phyloP scores from a whole-genome alignment of 1,140 invertebrate genomes.

The Sitobion miscanthi region DNA sequence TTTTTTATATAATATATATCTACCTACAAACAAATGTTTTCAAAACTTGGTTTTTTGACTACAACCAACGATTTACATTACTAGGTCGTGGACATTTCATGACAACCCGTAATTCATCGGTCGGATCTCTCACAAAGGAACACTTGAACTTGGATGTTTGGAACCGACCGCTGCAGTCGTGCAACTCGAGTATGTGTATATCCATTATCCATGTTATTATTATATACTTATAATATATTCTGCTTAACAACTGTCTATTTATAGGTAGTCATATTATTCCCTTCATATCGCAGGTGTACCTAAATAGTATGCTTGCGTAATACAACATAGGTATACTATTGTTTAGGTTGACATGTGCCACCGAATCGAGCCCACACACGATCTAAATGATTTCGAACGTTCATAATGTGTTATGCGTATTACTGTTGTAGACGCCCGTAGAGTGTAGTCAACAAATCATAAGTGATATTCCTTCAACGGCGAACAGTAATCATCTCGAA shows the following conservation, averaged over 20 bases:
- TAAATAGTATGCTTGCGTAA: neutral
- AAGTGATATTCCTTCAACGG: neutral
- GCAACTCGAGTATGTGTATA: neutral
- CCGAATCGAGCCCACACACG: slow-evolving; percentile 26
- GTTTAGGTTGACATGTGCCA: slow-evolving; percentile 42
- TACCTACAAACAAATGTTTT: neutral
- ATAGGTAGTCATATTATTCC: neutral
- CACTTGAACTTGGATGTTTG: slow-evolving; percentile 4
- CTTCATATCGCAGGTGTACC: neutral
- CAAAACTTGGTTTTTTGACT: neutral
- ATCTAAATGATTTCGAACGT: neutral
- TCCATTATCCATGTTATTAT: neutral
- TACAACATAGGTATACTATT: slow-evolving; percentile 39
- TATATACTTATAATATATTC: neutral
- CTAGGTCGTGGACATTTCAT: neutral
- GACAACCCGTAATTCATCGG: neutral
- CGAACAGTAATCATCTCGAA: neutral
- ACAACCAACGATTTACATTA: neutral
- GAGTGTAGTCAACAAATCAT: neutral
- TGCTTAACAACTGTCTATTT: neutral
- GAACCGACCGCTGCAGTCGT: neutral
- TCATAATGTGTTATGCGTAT: neutral
- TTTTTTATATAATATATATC: no score
- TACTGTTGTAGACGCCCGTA: neutral
- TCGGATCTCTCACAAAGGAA: neutral